A percentile compares a stretch with the other conserved stretches of the same genome.
These are phyloP conservation scores for Bemisia tabaci DNA, from an alignment of 1,140 invertebrate genomes.

Conservation along the genomic window DNA sequence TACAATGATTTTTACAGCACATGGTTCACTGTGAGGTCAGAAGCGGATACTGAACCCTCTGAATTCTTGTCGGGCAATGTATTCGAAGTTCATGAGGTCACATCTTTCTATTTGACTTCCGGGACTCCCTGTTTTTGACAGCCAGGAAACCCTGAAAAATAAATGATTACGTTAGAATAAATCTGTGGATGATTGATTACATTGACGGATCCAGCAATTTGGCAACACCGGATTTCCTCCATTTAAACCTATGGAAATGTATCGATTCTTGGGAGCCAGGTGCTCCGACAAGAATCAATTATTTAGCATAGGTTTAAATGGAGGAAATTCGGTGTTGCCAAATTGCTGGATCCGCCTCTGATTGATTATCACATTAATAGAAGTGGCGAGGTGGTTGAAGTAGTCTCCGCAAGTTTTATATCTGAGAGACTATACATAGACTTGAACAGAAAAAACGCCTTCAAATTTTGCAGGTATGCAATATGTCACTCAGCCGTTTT, in stretches of 20 bases:
- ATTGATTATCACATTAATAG: neutral
- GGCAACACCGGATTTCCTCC: too few species aligned
- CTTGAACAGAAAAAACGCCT: neutral
- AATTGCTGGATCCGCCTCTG: too few species aligned
- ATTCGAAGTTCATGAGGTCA: conserved; percentile 66
- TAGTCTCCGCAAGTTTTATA: neutral
- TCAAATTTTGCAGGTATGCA: too few species aligned
- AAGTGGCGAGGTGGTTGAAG: neutral
- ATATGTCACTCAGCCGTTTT: too few species aligned
- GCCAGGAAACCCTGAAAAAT: conserved; percentile 59
- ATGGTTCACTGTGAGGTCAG: conserved; percentile 35
- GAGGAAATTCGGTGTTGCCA: too few species aligned
- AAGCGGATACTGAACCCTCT: conserved; percentile 70
- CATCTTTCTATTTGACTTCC: conserved; percentile 69
- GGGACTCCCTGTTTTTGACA: conserved; percentile 67
- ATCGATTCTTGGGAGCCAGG: too few species aligned
- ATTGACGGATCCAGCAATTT: too few species aligned
- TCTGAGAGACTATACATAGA: neutral
- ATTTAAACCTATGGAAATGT: too few species aligned
- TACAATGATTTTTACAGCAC: too few species aligned
- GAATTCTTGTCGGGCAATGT: conserved; percentile 59
- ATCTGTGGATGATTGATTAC: too few species aligned
- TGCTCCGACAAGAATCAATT: too few species aligned
- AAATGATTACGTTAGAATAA: neutral
- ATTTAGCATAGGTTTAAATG: too few species aligned